A percentile compares a stretch with the other conserved stretches of the same genome.
These are phyloP conservation scores for Camponotus vicinus DNA, from an alignment of 1,140 invertebrate genomes.

Conservation along the genomic window DNA sequence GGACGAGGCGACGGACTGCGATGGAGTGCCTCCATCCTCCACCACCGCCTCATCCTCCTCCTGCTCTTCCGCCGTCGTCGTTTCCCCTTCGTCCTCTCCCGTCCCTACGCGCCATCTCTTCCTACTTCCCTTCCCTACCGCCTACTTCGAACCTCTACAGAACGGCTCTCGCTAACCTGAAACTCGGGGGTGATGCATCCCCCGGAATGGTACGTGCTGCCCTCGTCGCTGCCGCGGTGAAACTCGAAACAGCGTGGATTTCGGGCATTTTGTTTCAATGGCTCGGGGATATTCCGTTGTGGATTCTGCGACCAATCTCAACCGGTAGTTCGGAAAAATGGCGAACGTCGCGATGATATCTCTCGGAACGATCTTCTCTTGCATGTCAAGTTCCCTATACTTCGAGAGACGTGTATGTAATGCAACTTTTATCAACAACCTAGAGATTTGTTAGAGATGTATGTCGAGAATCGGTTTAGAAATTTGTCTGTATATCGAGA, in stretches of 20 bases:
- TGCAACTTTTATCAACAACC: neutral
- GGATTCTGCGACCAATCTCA: conserved; percentile 54
- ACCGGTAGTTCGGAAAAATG: conserved; percentile 13
- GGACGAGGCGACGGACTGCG: conserved; percentile 85
- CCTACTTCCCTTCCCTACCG: conserved; percentile 35
- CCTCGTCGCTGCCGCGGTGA: conserved; percentile 63
- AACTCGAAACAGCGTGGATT: conserved; percentile 57
- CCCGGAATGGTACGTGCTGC: conserved; percentile 79
- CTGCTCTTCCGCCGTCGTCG: conserved; percentile 54
- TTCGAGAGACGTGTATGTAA: neutral
- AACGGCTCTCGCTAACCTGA: conserved; percentile 59
- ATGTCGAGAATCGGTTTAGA: conserved; percentile 20
- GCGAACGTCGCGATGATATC: neutral
- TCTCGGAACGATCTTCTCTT: neutral
- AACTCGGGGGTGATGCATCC: conserved; percentile 64
- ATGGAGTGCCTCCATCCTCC: conserved; percentile 83
- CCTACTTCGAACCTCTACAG: conserved; percentile 53
- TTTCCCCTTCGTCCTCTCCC: conserved; percentile 32
- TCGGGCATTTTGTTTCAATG: conserved; percentile 68
- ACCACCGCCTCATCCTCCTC: conserved; percentile 60
- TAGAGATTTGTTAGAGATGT: conserved; percentile 10
- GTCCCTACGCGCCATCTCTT: conserved; percentile 48
- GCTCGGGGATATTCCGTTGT: conserved; percentile 29
- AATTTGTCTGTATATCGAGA: neutral
- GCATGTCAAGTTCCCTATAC: neutral